phyloP scores from a whole-genome alignment of 92 coral and sea anemone species.

The Epizoanthus fatuus region DNA sequence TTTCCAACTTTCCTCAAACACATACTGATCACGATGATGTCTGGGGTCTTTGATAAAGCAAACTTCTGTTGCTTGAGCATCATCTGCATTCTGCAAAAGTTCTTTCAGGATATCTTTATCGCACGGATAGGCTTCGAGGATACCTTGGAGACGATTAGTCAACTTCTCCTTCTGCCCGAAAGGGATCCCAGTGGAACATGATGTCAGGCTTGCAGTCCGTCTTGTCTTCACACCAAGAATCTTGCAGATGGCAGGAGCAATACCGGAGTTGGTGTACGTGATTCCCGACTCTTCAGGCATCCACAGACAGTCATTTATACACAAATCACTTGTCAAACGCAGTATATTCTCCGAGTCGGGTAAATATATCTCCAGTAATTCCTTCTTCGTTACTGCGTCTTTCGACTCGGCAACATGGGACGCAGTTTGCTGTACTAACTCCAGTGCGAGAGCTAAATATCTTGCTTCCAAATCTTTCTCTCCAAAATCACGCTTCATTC shows the following conservation, averaged over 20 bases:
- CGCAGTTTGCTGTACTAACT: slow-evolving; percentile 22
- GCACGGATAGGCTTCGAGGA: slow-evolving; percentile 78
- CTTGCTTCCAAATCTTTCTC: slow-evolving; percentile 10
- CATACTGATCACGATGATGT: slow-evolving; percentile 50
- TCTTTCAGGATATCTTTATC: slow-evolving; percentile 81
- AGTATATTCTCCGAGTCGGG: slow-evolving; percentile 69
- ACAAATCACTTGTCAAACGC: slow-evolving; percentile 48
- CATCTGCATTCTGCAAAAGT: slow-evolving; percentile 94
- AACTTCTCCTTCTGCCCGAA: slow-evolving; percentile 77
- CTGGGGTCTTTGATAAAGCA: slow-evolving; percentile 88
- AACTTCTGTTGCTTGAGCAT: slow-evolving; percentile 85
- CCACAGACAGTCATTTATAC: slow-evolving; percentile 78
- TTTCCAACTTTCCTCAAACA: slow-evolving; percentile 83
- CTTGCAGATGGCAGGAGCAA: slow-evolving; percentile 53
- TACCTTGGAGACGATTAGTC: slow-evolving; percentile 73
- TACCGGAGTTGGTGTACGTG: slow-evolving; percentile 27
- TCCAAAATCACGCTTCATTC: slow-evolving; percentile 30
- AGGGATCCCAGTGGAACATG: slow-evolving; percentile 27
- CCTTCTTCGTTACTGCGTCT: background rate
- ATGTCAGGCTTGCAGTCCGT: slow-evolving; percentile 51
- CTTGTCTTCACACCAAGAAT: slow-evolving; percentile 72
- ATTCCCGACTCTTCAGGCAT: slow-evolving; percentile 66
- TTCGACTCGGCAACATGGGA: background rate
- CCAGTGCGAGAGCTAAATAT: slow-evolving; percentile 12
- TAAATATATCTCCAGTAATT: slow-evolving; percentile 44